Base-by-base conservation (phyloP, 2,888 invertebrate genomes). In the Aleiodes testaceus region DNA sequence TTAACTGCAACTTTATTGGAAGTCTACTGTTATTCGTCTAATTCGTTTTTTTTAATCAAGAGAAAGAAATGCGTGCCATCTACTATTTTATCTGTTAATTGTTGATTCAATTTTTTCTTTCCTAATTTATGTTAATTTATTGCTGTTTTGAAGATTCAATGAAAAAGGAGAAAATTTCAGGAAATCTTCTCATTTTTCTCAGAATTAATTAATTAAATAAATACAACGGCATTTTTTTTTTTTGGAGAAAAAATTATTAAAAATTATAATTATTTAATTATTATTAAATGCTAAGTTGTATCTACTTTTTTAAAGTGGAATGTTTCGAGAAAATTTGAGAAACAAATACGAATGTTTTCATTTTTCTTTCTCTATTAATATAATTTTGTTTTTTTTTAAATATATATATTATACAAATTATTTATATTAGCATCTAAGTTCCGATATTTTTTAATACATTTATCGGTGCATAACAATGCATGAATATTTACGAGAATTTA, bases 401-500 rank as follows among this genome's bases (percentile, higher is more conserved):
- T n/a, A 36, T 59, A 36, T 26, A 30, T 50, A 59, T 68, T 47
- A 5, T 68, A 26, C 45, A 45, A 45, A 26, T 44, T 66, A 66
- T 14, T 55, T 66, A 55, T 45, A 45, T 55, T 55, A 36, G 55
- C 11, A 65, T 22, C 55, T 55, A 53, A 70, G 65, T 70, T 70
- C 20, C 65, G 61, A 70, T 70, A 70, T 70, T 64, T 64, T 69
- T 69, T 53, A 64, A 69, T 65, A 64, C 47, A 47, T 65, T 65
- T 47, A 65, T 69, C 45, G 44, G 52, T 52, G 65, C 36, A 42
- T 65, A 22, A 70, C 44, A 47, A 14, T 42, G 50, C 22, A 63
- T 16, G 14, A 47, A 7, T 47, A 2, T 70, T 42, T 65, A 49
- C 14, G 45, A 65, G 47, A 42, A 53, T 6, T 22, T 50, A 47